phyloP scores from a whole-genome alignment of 2,888 invertebrate genomes.

The Byasa hedistus region DNA sequence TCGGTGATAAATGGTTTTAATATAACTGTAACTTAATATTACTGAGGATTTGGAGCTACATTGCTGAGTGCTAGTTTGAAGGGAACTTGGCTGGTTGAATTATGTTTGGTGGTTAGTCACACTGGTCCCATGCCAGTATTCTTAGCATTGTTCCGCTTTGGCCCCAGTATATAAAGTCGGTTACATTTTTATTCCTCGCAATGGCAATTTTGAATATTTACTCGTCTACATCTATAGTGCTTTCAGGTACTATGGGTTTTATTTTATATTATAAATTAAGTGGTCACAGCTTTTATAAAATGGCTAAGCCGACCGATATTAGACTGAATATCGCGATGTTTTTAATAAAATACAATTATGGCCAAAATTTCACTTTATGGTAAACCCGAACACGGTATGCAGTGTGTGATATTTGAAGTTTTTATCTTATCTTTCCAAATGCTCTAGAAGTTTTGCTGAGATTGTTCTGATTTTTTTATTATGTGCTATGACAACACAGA shows the following conservation, averaged over 20 bases:
- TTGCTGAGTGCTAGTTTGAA: background rate
- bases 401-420: constrained; percentile 14
- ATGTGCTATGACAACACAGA: no score
- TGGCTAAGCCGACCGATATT: constrained; percentile 35
- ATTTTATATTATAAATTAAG: constrained; percentile 27
- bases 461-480: no score
- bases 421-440: background rate
- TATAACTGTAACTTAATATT: background rate
- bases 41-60: background rate
- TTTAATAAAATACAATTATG: background rate
- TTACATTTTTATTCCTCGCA: constrained; percentile 51
- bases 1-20: background rate
- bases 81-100: constrained; percentile 12
- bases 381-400: constrained; percentile 3
- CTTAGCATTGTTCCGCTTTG: constrained; percentile 36
- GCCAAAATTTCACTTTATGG: constrained; percentile 13
- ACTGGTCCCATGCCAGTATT: constrained; percentile 42
- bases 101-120: constrained; percentile 28
- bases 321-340: constrained; percentile 4
- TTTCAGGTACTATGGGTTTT: constrained; percentile 47
- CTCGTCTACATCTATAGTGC: constrained; percentile 50
- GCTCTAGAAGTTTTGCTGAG: no score
- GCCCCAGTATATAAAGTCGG: constrained; percentile 29
- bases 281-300: constrained; percentile 39
- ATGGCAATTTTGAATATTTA: constrained; percentile 60